A percentile compares a stretch with the other conserved stretches of the same genome.
phyloP scores from a whole-genome alignment of 2,888 invertebrate genomes.

The Drosophila infuscata region DNA sequence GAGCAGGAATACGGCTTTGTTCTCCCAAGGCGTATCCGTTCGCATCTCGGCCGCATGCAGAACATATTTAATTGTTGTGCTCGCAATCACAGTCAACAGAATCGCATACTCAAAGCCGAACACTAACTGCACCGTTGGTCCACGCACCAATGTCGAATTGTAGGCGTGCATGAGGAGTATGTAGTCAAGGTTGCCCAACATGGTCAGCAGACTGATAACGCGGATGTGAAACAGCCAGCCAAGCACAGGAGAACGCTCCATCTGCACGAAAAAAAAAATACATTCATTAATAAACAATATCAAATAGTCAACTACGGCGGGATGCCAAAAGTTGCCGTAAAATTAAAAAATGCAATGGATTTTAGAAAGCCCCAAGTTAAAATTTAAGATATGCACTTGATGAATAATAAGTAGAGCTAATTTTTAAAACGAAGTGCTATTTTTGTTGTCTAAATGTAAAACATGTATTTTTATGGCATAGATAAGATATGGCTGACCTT shows the following conservation, averaged over 20 bases:
- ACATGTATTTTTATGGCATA: neutral
- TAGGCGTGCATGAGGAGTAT: slow-evolving; percentile 97
- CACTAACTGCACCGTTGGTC: slow-evolving; percentile 98
- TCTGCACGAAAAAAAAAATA: slow-evolving; percentile 86
- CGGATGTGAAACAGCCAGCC: slow-evolving; percentile 97
- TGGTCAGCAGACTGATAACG: slow-evolving; percentile 92
- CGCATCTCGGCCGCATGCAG: slow-evolving; percentile 93
- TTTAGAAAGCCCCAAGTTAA: accelerated
- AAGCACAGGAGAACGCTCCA: slow-evolving; percentile 99
- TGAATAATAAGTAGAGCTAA: neutral
- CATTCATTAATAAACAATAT: neutral
- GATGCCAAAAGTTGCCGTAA: too few relatives aligned
- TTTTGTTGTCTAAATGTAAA: neutral
- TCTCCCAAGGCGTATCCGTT: slow-evolving; percentile 98
- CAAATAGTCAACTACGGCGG: too few relatives aligned
- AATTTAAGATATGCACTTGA: neutral
- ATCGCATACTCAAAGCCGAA: slow-evolving; percentile 99
- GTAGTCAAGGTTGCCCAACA: slow-evolving; percentile 93
- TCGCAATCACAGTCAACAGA: slow-evolving; percentile 95
- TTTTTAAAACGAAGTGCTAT: neutral
- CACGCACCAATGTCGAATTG: slow-evolving; percentile 95
- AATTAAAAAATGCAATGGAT: too few relatives aligned
- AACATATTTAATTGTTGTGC: slow-evolving; percentile 96
- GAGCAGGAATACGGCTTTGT: slow-evolving; percentile 98
- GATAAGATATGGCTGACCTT: neutral